Conservation (phyloP, 2,113 vertebrate species). For the Engystomops pustulosus region DNA sequence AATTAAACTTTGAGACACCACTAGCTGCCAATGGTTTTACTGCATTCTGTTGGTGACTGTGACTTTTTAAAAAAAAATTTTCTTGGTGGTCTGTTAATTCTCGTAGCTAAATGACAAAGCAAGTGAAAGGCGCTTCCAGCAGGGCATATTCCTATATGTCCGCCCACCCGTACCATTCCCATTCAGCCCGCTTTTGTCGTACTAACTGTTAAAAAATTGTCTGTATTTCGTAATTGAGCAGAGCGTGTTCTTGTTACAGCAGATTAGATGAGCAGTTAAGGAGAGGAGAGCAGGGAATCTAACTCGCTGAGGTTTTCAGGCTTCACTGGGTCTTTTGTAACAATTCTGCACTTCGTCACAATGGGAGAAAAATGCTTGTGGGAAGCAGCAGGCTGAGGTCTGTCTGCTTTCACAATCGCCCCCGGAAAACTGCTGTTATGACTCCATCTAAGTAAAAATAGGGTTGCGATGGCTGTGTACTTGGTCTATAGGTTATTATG, state of each 20-base stretch:
- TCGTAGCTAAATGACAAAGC: conserved; percentile 81
- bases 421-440: neutral
- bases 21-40: conserved; percentile 89
- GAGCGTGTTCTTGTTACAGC: conserved; percentile 54
- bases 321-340: conserved; percentile 21
- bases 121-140: conserved; percentile 79
- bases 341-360: neutral
- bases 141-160: conserved; percentile 74
- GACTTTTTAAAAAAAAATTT: conserved; percentile 73
- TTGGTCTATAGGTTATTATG: neutral
- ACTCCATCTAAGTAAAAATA: neutral
- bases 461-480: neutral
- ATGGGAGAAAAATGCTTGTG: neutral
- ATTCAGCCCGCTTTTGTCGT: conserved; percentile 70
- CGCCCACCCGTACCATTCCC: conserved; percentile 66
- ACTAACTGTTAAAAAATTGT: conserved; percentile 72
- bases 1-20: conserved; percentile 95
- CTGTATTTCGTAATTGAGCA: conserved; percentile 66
- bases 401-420: conserved; percentile 1
- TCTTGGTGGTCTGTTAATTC: conserved; percentile 91
- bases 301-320: conserved; percentile 39
- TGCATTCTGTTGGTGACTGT: conserved; percentile 90
- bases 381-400: neutral
- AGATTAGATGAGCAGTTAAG: conserved; percentile 61
- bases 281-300: conserved; percentile 13